These are phyloP conservation scores for Dysmachus trigonus DNA, from an alignment of 2,888 invertebrate genomes.

Conservation along the genomic window DNA sequence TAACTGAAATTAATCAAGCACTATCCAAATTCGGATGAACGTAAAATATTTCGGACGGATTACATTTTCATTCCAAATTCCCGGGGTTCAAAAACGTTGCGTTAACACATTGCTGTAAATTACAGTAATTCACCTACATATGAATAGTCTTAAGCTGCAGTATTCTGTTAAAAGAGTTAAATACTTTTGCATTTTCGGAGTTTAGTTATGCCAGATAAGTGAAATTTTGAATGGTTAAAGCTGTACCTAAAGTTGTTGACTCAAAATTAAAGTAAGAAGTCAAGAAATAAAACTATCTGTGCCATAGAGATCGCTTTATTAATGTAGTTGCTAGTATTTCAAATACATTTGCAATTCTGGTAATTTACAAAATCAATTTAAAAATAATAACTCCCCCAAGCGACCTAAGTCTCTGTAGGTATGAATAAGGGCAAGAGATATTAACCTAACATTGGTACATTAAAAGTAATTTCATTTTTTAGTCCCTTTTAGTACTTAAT, in stretches of 20 bases:
- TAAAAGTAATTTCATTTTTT: background rate
- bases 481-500: background rate
- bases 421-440: background rate
- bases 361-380: background rate
- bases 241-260: background rate
- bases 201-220: background rate
- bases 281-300: background rate
- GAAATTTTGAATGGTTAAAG: too few relatives aligned
- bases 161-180: too few relatives aligned
- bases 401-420: background rate
- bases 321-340: background rate
- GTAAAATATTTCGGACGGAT: background rate
- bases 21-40: background rate
- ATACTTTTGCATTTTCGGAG: background rate
- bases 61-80: background rate
- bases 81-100: background rate
- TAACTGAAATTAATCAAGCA: background rate
- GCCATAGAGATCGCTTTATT: background rate
- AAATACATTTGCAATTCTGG: background rate
- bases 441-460: background rate
- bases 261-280: too few relatives aligned
- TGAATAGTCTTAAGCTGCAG: too few relatives aligned
- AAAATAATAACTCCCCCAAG: background rate
- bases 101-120: background rate
- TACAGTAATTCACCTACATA: background rate